Base-by-base conservation (phyloP, 1,140 invertebrate species). In the Eubasilissa regina region DNA sequence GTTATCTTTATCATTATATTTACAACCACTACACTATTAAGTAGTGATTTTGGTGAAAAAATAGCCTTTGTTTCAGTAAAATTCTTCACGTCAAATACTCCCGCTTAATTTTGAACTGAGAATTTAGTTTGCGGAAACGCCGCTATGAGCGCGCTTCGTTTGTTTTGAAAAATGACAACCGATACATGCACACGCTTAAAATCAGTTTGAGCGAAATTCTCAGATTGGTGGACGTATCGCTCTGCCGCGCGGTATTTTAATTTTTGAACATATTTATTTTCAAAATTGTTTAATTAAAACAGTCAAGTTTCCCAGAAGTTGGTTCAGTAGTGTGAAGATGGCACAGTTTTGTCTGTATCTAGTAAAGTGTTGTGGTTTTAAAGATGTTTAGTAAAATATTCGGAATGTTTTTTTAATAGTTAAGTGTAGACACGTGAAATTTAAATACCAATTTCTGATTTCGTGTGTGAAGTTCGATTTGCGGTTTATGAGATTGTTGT, bases 81-180 rank as follows among this genome's bases (percentile, higher is more conserved):
- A 35, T 35, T 35, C 25, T 6, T n/a, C n/a, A 1, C 6, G 1
- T 35, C 25, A 35, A 35, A 35, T 35, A 6, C 25, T 74, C 53
- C 53, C 70, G 43, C 44, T 25, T 51, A 19, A 51, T 51, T 51
- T 70, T 21, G 45, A 70, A 19, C 3, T 4, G 1, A 13, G 44
- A 19, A 15, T 17, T 35, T 55, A 74, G 53, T 56, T 74, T 7
- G 12, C 21, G 13, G 15, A 56, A 55, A 43, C 17, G 25, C 43
- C 70, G 70, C 70, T 58, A 74, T 35, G 70, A 55, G 66, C 13
- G 15, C 21, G 10, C 48, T 17, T 21, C 25, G 70, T 74, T 74
- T 74, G 70, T 74, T 74, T 74, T 74, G 70, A 56, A 74, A 73
- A 74, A 55, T 74, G 70, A 74, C 70, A 74, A 72, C 68, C 51